Evolutionary conservation across 1,140 invertebrate species (phyloP), one percentile per base, ranked within the genome.

Genomic region (Physella acuta): DNA sequence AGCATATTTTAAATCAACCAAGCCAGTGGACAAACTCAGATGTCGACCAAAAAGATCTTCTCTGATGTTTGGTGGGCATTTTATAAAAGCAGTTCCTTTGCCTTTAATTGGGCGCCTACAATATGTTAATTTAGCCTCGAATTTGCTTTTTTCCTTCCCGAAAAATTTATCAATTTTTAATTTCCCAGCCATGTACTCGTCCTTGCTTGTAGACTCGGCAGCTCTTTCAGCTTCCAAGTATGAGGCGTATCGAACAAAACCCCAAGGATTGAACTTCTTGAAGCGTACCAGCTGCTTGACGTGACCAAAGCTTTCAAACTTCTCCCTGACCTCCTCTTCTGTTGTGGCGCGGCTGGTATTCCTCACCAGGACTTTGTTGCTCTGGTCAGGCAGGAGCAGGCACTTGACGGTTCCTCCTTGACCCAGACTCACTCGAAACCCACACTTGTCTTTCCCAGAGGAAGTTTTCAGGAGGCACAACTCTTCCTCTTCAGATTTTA

Each of bases 271-370:
- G 3, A 3, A 16, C 11, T 34, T 28, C 26, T 56, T 67, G 31
- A 58, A 63, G 17, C 58, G 44, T 17, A 61, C 24, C 53, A 58
- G 56, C 33, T 63, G 59, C 26, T 24, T 56, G 28, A 72, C 58
- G 1, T 72, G 33, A 17, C 71, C 71, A 53, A 44, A 72, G 2
- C 5, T 26, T n/a, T 4, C 8, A 51, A 72, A 72, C 51, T 72
- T 72, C 16, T 14, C 16, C 28, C 28, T 39, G 0, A 72, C 39
- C 14, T 31, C 34, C 26, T 72, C 71, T 31, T 63, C 44, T n/a
- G 65, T 62, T 11, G 64, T 51, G 1, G 14, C 24, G 26, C 36
- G 17, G 24, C 2, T 0, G 0, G 28, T 3, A n/a, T 58, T 72
- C 24, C 34, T 68, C 8, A 72, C 56, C 17, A 55, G 58, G 26